Evolutionary conservation across 1,140 invertebrate species (phyloP), one percentile per base, ranked within the genome.

Genomic region (Thalassaphorura encarpata): DNA sequence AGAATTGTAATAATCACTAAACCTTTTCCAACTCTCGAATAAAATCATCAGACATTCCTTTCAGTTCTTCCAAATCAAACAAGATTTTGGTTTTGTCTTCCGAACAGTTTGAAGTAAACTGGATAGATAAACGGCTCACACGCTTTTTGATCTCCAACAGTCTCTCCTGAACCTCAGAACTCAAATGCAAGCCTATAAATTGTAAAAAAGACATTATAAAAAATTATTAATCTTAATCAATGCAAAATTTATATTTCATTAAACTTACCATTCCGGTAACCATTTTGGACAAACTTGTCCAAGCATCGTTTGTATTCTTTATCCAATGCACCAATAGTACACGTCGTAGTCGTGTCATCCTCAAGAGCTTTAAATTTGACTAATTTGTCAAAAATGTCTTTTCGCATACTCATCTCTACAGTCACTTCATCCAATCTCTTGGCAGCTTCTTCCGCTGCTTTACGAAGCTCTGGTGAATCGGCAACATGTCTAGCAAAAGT

Each of bases 311-410:
- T 18, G 6, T 41, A 18, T 29, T 59, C 57, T 13, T 51, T 33
- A 26, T 11, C 73, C 5, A 73, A 67, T 58, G 70, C 70, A 49
- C 77, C 74, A 6, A 76, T 63, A 59, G 68, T 76, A 41, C 75
- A 63, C 33, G 67, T 68, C n/a, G n/a, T n/a, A 4, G 67, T 67
- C 61, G 77, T 75, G 49, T 68, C 59, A 27, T 66, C 62, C 21
- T 73, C 52, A 16, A 59, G 60, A 27, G 67, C 59, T 27, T 60
- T 43, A 48, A 70, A 70, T 15, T 67, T 66, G 48, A 73, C 67
- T 23, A 78, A 56, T 31, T 71, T 68, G 54, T 76, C 71, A 70
- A 78, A 78, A 6, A 78, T 69, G 67, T 78, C 76, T 58, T 75
- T 73, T 39, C 75, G 62, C 76, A 78, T 77, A 63, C 73, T 76